These are phyloP conservation scores for Malacoctenus gilli DNA, from an alignment of 2,797 vertebrate species.

Conservation along the genomic window DNA sequence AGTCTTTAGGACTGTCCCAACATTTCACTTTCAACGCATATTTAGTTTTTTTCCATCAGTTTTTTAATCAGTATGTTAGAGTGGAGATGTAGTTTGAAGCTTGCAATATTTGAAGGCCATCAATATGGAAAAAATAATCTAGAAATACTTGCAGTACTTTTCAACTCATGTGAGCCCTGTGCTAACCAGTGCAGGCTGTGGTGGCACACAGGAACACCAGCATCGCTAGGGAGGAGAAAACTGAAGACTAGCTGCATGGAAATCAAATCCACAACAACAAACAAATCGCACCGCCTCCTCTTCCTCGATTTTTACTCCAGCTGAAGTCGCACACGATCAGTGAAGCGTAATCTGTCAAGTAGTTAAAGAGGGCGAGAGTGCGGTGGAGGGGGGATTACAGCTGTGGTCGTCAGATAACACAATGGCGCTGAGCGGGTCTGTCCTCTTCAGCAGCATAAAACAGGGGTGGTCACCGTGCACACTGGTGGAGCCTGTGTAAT, in stretches of 20 bases:
- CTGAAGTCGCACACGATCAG: constrained; percentile 54
- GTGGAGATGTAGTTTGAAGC: too few species aligned
- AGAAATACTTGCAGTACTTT: too few species aligned
- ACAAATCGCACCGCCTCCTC: constrained; percentile 33
- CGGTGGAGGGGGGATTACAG: constrained; percentile 62
- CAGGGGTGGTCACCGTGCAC: constrained; percentile 44
- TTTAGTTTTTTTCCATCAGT: too few species aligned
- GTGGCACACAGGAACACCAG: too few species aligned
- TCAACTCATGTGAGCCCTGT: too few species aligned
- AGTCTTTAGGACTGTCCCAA: too few species aligned
- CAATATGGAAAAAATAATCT: too few species aligned
- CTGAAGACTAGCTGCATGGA: constrained; percentile 7
- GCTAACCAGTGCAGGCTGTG: too few species aligned
- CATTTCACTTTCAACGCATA: too few species aligned
- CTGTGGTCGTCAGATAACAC: constrained; percentile 67
- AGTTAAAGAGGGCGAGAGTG: constrained; percentile 27
- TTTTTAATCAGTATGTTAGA: too few species aligned
- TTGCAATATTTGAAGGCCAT: too few species aligned
- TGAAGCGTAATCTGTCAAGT: constrained; percentile 45
- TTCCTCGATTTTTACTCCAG: constrained; percentile 28
- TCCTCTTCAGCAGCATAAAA: constrained; percentile 58
- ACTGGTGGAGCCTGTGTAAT: constrained; percentile 40
- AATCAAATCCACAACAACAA: constrained; percentile 35
- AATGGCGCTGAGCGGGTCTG: constrained; percentile 35
- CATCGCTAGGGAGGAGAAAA: constrained; percentile 30